Percentiles rank a stretch among this genome's conserved stretches.
phyloP scores from a whole-genome alignment of 2,888 invertebrate species.

The Apodemia zela region DNA sequence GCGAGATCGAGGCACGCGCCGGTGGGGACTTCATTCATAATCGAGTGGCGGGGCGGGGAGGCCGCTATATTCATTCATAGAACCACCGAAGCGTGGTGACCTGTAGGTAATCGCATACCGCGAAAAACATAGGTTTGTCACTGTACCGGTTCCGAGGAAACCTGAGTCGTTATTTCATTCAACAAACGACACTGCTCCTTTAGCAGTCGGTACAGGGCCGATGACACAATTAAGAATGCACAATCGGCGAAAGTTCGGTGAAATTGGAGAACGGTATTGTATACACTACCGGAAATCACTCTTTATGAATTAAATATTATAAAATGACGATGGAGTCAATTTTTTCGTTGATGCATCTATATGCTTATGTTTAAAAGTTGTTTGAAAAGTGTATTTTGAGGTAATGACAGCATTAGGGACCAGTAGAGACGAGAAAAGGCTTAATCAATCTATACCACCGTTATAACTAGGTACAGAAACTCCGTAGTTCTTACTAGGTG shows the following conservation, averaged over 20 bases:
- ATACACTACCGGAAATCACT: constrained; percentile 27
- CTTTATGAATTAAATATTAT: constrained; percentile 25
- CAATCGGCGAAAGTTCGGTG: constrained; percentile 54
- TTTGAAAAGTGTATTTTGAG: neutral
- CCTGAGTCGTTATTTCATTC: constrained; percentile 32
- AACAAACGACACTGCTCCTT: constrained; percentile 35
- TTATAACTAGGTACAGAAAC: too few relatives aligned
- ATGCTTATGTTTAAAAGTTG: neutral
- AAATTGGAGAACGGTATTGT: constrained; percentile 46
- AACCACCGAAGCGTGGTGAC: constrained; percentile 43
- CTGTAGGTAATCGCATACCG: constrained; percentile 26
- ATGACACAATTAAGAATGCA: constrained; percentile 46
- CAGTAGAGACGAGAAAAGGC: too few relatives aligned
- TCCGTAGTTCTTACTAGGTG: too few relatives aligned
- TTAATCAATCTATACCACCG: too few relatives aligned
- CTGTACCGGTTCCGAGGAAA: constrained; percentile 37
- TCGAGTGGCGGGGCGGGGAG: constrained; percentile 63
- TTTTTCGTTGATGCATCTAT: neutral
- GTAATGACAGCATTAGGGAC: too few relatives aligned
- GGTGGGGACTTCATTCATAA: constrained; percentile 76
- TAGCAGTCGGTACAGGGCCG: constrained; percentile 32
- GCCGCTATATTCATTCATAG: constrained; percentile 65
- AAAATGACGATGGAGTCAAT: constrained; percentile 11
- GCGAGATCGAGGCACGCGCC: constrained; percentile 71
- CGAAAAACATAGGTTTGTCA: constrained; percentile 34